Conservation (phyloP, 2,888 invertebrate genomes). For the Tenthredo distinguenda region DNA sequence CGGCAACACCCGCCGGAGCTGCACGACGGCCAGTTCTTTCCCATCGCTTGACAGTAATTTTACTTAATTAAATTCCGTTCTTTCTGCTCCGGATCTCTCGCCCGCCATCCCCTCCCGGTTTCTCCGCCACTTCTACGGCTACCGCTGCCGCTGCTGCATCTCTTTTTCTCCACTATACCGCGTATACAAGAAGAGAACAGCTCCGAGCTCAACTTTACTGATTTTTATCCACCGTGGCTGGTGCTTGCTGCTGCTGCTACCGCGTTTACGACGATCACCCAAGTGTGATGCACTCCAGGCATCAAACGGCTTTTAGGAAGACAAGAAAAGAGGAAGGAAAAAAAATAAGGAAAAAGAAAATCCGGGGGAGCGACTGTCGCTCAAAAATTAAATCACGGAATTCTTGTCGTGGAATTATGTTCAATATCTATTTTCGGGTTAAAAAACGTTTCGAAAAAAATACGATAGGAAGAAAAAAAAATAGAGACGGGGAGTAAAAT, state of each 20-base stretch:
- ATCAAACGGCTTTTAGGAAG: conserved; percentile 42
- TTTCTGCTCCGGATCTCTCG: conserved; percentile 66
- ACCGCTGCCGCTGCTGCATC: not conserved
- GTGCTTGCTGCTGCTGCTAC: conserved; percentile 16
- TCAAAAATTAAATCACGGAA: not conserved
- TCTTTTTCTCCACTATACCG: not conserved
- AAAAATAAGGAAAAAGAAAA: conserved; percentile 51
- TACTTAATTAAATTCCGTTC: conserved; percentile 78
- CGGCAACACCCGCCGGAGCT: not conserved
- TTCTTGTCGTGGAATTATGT: not conserved
- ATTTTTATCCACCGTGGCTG: conserved; percentile 40
- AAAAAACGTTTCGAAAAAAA: no score
- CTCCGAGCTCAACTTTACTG: conserved; percentile 35
- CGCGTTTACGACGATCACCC: conserved; percentile 57
- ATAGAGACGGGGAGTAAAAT: conserved; percentile 3
- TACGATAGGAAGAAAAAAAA: not conserved
- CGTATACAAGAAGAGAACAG: not conserved
- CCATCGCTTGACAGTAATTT: conserved; percentile 74
- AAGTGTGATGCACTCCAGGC: conserved; percentile 53
- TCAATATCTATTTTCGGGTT: no score
- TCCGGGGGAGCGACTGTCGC: not conserved
- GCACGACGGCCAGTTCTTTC: conserved; percentile 56
- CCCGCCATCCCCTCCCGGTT: not conserved
- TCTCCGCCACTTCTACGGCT: not conserved
- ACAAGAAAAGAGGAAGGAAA: conserved; percentile 48